phyloP scores from a whole-genome alignment of 2,888 invertebrate species.

The Resseliella maxima region DNA sequence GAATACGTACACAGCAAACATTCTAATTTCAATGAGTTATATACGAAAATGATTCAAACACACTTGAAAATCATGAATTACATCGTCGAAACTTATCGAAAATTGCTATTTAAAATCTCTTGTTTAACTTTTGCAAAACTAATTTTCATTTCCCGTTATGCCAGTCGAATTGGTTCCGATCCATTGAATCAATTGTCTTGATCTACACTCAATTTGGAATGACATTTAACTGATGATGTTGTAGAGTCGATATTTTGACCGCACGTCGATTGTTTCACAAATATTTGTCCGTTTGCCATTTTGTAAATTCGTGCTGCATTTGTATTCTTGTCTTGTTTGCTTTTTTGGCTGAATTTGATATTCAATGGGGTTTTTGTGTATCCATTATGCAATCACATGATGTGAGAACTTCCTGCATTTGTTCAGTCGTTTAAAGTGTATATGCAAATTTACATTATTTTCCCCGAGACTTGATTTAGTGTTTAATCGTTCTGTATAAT shows the following conservation, averaged over 20 bases:
- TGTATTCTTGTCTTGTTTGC: not conserved
- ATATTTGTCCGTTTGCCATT: not conserved
- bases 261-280: not conserved
- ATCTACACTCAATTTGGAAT: not conserved
- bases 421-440: not conserved
- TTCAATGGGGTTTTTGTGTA: not conserved
- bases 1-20: too few relatives aligned
- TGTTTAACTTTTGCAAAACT: slow-evolving; percentile 15
- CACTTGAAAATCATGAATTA: not conserved
- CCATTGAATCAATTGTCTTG: slow-evolving; percentile 38
- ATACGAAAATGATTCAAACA: not conserved
- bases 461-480: not conserved
- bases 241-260: not conserved
- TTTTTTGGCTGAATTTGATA: not conserved
- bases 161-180: slow-evolving; percentile 15
- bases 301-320: not conserved
- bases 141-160: not conserved
- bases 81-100: not conserved
- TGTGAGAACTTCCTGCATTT: not conserved
- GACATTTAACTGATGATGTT: not conserved
- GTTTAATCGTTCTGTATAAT: slow-evolving; percentile 7
- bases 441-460: slow-evolving; percentile 27
- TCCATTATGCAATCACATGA: slow-evolving; percentile 41
- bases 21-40: not conserved
- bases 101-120: slow-evolving; percentile 19